Percentiles rank a stretch among this genome's conserved stretches.
These are phyloP conservation scores for Chromoteleia sp. DNA, from an alignment of 2,888 invertebrate species.

Conservation along the genomic window DNA sequence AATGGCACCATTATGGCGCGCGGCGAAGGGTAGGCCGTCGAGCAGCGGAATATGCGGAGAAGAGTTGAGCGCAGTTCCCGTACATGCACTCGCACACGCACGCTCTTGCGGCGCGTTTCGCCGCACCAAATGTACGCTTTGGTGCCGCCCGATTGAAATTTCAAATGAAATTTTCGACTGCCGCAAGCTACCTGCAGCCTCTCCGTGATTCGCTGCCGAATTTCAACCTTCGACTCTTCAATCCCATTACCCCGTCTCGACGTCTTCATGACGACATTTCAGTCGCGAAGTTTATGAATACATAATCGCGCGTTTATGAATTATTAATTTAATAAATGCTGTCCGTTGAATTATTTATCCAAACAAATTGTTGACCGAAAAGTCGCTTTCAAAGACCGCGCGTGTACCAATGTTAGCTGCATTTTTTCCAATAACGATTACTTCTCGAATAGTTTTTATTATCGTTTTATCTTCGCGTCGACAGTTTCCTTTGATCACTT, in stretches of 20 bases:
- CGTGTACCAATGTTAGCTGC: too few species aligned
- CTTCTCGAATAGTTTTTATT: too few species aligned
- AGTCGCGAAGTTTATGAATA: constrained; percentile 59
- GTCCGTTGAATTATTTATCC: constrained; percentile 42
- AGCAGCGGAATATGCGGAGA: constrained; percentile 58
- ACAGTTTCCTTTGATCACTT: too few species aligned
- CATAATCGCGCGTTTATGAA: constrained; percentile 53
- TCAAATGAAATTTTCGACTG: constrained; percentile 66
- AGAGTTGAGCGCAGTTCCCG: constrained; percentile 32
- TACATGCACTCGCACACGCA: constrained; percentile 42
- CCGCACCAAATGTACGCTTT: constrained; percentile 23
- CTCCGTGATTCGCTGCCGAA: constrained; percentile 32
- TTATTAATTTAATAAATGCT: constrained; percentile 50
- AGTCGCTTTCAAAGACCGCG: too few species aligned
- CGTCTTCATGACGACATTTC: constrained; percentile 50
- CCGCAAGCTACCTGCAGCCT: constrained; percentile 53
- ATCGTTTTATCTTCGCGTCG: too few species aligned
- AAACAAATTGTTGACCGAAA: constrained; percentile 18
- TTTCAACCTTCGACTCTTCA: constrained; percentile 53
- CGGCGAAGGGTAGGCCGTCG: constrained; percentile 69
- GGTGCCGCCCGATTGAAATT: constrained; percentile 57
- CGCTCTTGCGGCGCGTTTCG: too few species aligned
- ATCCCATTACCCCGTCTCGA: constrained; percentile 45
- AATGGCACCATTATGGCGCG: constrained; percentile 72
- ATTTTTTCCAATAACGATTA: too few species aligned